These are phyloP conservation scores for Tachypleus tridentatus DNA, from an alignment of 1,140 invertebrate species.

Conservation along the genomic window DNA sequence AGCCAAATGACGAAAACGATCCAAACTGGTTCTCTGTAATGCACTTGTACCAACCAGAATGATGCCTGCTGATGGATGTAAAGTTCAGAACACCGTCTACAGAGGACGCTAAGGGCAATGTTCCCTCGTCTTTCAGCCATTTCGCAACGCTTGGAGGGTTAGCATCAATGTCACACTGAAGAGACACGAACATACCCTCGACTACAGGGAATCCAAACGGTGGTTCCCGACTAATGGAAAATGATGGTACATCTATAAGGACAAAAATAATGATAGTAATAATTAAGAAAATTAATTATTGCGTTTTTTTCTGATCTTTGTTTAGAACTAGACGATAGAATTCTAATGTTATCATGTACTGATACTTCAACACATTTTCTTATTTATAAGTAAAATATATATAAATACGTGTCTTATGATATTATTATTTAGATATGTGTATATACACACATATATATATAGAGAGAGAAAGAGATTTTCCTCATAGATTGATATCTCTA, in stretches of 20 bases:
- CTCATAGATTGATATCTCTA: no score
- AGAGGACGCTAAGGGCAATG: background rate
- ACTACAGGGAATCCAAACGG: slow-evolving; percentile 73
- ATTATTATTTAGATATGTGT: no score
- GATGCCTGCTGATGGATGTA: slow-evolving; percentile 54
- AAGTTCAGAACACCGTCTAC: slow-evolving; percentile 66
- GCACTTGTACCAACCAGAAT: slow-evolving; percentile 82
- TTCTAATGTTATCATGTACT: no score
- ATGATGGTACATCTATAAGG: slow-evolving; percentile 67
- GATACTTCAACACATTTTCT: no score
- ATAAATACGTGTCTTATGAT: no score
- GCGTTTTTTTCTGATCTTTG: no score
- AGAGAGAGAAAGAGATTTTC: no score
- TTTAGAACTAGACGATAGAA: no score
- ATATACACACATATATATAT: no score
- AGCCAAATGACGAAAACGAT: slow-evolving; percentile 73
- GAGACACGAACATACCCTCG: slow-evolving; percentile 68
- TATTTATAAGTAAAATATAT: no score
- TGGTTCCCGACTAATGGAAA: slow-evolving; percentile 74
- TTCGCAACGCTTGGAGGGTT: slow-evolving; percentile 73
- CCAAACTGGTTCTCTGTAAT: slow-evolving; percentile 63
- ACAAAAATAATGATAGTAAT: slow-evolving; percentile 5
- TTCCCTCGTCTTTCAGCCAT: slow-evolving; percentile 51
- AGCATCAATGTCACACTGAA: slow-evolving; percentile 80
- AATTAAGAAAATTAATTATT: no score